Evolutionary conservation across 2,888 invertebrate genomes (phyloP).

Genomic region (Erynnis tages): DNA sequence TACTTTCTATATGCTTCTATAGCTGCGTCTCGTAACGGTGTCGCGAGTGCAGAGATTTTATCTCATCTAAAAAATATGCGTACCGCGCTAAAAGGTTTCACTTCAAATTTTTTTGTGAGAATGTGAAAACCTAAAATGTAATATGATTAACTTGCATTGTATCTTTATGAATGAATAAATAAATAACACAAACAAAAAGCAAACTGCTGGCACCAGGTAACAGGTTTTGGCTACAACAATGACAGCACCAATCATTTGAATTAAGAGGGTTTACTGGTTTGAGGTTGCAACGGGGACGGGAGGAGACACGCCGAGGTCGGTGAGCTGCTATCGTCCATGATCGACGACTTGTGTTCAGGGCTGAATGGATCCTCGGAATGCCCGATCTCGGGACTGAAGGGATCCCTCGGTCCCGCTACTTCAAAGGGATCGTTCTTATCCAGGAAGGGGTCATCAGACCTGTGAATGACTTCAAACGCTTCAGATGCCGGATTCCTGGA

Average conservation of each 20-base stretch:
- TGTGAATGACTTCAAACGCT: constrained; percentile 60
- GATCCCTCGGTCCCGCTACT: constrained; percentile 26
- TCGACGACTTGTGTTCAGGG: constrained; percentile 45
- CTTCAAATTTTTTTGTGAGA: no score
- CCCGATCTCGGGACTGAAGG: constrained; percentile 11
- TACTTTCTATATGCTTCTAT: no score
- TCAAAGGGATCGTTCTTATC: neutral
- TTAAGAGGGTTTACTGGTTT: constrained; percentile 52
- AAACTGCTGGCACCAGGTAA: neutral
- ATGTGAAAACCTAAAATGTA: no score
- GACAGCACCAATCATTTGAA: neutral
- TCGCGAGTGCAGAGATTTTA: no score
- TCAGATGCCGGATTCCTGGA: constrained; percentile 46
- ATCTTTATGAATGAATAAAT: no score
- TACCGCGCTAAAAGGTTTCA: no score
- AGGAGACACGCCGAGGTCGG: constrained; percentile 73
- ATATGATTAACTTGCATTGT: no score
- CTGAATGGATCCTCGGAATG: neutral
- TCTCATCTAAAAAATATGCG: no score
- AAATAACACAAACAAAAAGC: neutral
- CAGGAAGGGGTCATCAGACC: constrained; percentile 32
- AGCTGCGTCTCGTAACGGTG: no score
- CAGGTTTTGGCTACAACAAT: neutral
- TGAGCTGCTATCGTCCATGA: constrained; percentile 66
- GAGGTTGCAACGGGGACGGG: constrained; percentile 83